Conservation (phyloP, 2,888 invertebrate genomes). For the Nomada hirtipes region DNA sequence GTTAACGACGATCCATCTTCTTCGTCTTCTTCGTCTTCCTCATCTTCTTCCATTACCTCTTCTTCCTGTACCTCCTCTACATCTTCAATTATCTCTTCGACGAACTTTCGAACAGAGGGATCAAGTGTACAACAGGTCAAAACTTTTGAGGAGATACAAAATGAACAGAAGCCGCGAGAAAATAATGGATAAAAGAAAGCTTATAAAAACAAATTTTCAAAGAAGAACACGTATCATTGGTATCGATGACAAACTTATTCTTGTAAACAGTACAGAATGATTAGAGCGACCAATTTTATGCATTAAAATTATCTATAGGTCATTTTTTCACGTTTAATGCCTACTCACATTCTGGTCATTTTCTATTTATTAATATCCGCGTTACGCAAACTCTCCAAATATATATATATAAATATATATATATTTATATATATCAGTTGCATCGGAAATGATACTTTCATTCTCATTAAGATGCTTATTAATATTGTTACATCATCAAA, state of each 20-base stretch:
- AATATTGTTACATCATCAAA: conserved; percentile 37
- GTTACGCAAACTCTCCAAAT: conserved; percentile 23
- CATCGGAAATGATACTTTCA: conserved; percentile 41
- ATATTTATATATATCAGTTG: conserved; percentile 9
- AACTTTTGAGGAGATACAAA: conserved; percentile 69
- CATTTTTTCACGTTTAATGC: conserved; percentile 39
- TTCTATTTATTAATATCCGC: conserved; percentile 55
- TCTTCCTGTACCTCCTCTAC: conserved; percentile 25
- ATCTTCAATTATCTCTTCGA: conserved; percentile 32
- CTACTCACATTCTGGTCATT: conserved; percentile 53
- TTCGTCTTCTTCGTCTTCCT: conserved; percentile 40
- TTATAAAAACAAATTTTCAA: conserved; percentile 25
- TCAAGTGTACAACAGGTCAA: conserved; percentile 72
- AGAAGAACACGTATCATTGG: conserved; percentile 40
- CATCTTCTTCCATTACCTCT: conserved; percentile 38
- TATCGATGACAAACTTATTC: conserved; percentile 24
- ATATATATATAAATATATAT: no score
- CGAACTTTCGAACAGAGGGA: conserved; percentile 70
- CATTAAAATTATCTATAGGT: conserved; percentile 38
- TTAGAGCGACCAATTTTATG: conserved; percentile 32
- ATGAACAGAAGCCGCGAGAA: conserved; percentile 73
- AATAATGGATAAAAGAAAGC: conserved; percentile 78
- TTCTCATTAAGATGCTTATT: conserved; percentile 42
- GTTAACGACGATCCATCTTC: conserved; percentile 82
- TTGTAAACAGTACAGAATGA: conserved; percentile 42